Percentiles rank a stretch among this genome's conserved stretches.
phyloP scores from a whole-genome alignment of 1,140 invertebrate species.

The Ceratosolen solmsi region DNA sequence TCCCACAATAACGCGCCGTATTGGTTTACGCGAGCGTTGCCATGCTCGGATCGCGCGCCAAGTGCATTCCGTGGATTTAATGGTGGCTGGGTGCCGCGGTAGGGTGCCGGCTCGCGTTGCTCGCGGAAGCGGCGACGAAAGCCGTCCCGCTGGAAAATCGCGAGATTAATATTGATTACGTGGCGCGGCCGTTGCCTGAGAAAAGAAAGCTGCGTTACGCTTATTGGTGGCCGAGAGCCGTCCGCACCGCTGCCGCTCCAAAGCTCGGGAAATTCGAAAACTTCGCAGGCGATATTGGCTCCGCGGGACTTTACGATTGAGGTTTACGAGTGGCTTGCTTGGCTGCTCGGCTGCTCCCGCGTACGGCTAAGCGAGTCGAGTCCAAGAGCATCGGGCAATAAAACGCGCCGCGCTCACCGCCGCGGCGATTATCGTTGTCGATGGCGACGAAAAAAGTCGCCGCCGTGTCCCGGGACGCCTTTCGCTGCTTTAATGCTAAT shows the following conservation, averaged over 20 bases:
- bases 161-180: conserved; percentile 14
- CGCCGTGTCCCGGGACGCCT: not conserved
- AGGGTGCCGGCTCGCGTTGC: too few relatives aligned
- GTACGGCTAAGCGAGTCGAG: too few relatives aligned
- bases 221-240: too few relatives aligned
- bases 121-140: conserved; percentile 13
- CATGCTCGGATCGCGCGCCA: not conserved
- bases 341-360: too few relatives aligned
- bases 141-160: not conserved
- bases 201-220: too few relatives aligned
- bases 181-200: not conserved
- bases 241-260: too few relatives aligned
- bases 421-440: not conserved
- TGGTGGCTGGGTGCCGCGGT: not conserved
- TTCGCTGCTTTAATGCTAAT: not conserved
- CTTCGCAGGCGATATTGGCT: not conserved
- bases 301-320: not conserved
- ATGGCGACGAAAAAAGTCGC: not conserved
- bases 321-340: not conserved
- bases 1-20: conserved; percentile 38
- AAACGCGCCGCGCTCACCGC: not conserved
- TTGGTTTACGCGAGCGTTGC: conserved; percentile 21
- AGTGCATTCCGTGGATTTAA: conserved; percentile 30
- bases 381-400: not conserved
- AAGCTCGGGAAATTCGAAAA: not conserved